Evolutionary conservation across 2,113 vertebrate species (phyloP).

Genomic region (Oryzias woworae): DNA sequence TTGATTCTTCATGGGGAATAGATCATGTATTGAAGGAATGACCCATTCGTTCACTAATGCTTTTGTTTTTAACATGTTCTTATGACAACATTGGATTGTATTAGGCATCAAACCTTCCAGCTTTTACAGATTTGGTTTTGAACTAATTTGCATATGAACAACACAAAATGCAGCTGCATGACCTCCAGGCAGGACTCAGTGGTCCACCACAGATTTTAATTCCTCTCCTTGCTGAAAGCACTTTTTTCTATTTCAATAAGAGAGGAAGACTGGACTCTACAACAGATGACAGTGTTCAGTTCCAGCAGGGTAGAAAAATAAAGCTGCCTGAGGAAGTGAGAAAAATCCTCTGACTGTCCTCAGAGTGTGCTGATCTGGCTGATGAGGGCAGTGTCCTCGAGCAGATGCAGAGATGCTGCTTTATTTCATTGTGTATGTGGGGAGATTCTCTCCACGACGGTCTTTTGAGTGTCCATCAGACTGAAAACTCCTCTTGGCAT

Average conservation of each 20-base stretch:
- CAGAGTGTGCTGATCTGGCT: conserved; percentile 23
- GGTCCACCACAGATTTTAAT: conserved; percentile 22
- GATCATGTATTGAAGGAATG: too few relatives aligned
- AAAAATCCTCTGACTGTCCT: conserved; percentile 49
- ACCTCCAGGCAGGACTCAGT: conserved; percentile 21
- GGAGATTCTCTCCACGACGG: conserved; percentile 40
- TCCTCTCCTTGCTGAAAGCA: conserved; percentile 12
- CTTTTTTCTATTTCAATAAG: conserved; percentile 32
- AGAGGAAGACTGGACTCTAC: conserved; percentile 39
- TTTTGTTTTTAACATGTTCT: neutral
- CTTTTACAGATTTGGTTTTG: neutral
- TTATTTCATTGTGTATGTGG: conserved; percentile 51
- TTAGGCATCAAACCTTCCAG: too few relatives aligned
- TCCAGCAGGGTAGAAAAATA: conserved; percentile 72
- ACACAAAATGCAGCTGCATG: conserved; percentile 1
- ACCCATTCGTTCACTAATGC: too few relatives aligned
- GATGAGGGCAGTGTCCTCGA: conserved; percentile 32
- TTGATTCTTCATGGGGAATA: too few relatives aligned
- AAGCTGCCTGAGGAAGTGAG: conserved; percentile 60
- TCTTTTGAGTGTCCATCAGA: conserved; percentile 41
- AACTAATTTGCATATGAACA: neutral
- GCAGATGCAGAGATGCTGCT: conserved; percentile 32
- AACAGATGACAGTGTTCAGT: conserved; percentile 71
- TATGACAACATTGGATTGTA: neutral
- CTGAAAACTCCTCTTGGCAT: conserved; percentile 29